These are phyloP conservation scores for Cydia strobilella DNA, from an alignment of 1,140 invertebrate genomes.

Conservation along the genomic window DNA sequence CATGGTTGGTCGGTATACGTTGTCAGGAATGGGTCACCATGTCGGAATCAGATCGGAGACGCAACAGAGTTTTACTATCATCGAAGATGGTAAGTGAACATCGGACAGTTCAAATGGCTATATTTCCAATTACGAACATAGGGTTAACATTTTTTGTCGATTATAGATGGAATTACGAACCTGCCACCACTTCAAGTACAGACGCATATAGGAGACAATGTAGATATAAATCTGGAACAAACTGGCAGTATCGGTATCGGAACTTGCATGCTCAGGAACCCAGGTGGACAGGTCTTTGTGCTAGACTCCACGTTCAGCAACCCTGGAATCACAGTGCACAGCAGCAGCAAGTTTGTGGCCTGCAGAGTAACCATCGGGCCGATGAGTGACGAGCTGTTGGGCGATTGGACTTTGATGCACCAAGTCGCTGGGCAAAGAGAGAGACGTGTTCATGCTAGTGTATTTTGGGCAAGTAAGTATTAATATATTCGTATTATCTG, in stretches of 20 bases:
- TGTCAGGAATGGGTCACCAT: not conserved
- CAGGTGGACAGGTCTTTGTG: not conserved
- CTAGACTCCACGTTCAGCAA: not conserved
- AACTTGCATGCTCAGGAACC: slow-evolving; percentile 18
- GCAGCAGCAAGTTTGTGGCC: slow-evolving; percentile 9
- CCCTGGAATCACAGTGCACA: slow-evolving; percentile 11
- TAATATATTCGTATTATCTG: too few species aligned
- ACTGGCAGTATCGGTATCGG: slow-evolving; percentile 5
- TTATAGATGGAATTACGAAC: slow-evolving; percentile 24
- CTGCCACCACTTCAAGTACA: not conserved
- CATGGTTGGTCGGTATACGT: slow-evolving; percentile 19
- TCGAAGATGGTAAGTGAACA: slow-evolving; percentile 27
- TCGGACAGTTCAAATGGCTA: not conserved
- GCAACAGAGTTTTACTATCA: slow-evolving; percentile 1
- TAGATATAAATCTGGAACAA: slow-evolving; percentile 16
- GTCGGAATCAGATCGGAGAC: slow-evolving; percentile 1
- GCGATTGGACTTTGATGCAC: slow-evolving; percentile 13
- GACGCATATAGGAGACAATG: not conserved
- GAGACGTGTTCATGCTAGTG: slow-evolving; percentile 5
- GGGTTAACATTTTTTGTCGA: not conserved
- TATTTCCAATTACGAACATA: not conserved
- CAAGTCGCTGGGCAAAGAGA: slow-evolving; percentile 22
- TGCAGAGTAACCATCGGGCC: slow-evolving; percentile 21
- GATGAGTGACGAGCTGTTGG: slow-evolving; percentile 2
- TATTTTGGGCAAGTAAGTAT: slow-evolving; percentile 17